Evolutionary conservation across 23 tunicate genomes (phyloP).

Genomic region (Trididemnum nubilum): DNA sequence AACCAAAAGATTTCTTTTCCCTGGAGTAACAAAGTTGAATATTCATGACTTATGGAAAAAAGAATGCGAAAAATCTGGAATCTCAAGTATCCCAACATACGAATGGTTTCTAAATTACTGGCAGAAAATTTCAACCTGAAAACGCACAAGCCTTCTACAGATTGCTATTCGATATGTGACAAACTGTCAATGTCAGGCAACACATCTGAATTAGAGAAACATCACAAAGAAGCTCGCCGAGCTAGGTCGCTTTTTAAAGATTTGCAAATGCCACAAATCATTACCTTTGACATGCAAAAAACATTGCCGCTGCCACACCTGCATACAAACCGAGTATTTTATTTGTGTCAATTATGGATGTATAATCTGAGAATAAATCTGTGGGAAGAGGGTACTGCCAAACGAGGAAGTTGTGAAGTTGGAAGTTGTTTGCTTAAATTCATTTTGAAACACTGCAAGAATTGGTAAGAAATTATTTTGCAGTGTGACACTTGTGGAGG

Average conservation of each 20-base stretch:
- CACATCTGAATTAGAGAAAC: neutral
- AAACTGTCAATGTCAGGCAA: neutral
- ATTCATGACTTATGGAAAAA: neutral
- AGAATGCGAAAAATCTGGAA: neutral
- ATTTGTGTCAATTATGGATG: neutral
- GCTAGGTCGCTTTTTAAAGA: neutral
- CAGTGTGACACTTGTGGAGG: neutral
- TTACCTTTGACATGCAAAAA: slow-evolving; percentile 3
- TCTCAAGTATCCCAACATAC: no score
- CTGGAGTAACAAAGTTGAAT: neutral
- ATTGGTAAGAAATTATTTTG: neutral
- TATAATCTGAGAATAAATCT: neutral
- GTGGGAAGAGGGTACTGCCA: neutral
- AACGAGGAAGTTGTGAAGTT: neutral
- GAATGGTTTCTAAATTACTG: neutral
- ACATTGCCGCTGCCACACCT: neutral
- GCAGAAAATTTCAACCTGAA: neutral
- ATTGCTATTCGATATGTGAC: neutral
- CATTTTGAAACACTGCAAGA: neutral
- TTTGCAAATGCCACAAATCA: neutral
- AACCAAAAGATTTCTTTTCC: neutral
- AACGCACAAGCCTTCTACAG: neutral
- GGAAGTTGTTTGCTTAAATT: neutral
- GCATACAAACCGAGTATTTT: neutral
- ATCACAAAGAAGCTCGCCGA: neutral